A percentile compares a stretch with the other conserved stretches of the same genome.
These are phyloP conservation scores for Drosophila rufa DNA, from an alignment of 1,140 invertebrate genomes.

Conservation along the genomic window DNA sequence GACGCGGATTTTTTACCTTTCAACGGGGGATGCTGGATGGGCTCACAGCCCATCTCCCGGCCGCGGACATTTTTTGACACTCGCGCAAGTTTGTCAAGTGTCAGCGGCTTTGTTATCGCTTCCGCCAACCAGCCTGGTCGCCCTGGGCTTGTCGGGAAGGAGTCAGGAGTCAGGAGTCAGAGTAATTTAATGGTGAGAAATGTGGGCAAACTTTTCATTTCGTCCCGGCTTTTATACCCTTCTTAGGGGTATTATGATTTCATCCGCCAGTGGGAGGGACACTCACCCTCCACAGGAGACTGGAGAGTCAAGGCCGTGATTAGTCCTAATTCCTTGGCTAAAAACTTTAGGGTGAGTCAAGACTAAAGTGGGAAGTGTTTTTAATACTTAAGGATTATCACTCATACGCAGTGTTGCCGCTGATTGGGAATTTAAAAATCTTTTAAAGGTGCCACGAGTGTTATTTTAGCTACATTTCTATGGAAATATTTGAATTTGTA, in stretches of 20 bases:
- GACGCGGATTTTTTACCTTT: constrained; percentile 18
- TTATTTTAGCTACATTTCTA: too few relatives aligned
- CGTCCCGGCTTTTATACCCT: constrained; percentile 31
- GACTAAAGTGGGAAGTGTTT: neutral
- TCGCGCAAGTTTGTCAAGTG: constrained; percentile 80
- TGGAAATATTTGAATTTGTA: too few relatives aligned
- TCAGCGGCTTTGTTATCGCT: constrained; percentile 84
- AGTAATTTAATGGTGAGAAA: constrained; percentile 72
- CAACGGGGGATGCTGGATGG: neutral
- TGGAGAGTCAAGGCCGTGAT: constrained; percentile 20
- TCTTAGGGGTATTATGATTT: constrained; percentile 35
- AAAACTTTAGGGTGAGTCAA: constrained; percentile 2
- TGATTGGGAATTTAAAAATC: neutral
- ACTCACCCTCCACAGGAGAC: neutral
- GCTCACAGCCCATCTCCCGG: neutral
- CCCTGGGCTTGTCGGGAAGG: constrained; percentile 34
- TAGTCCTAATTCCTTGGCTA: constrained; percentile 26
- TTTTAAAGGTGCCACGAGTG: too few relatives aligned
- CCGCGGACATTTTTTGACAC: constrained; percentile 51
- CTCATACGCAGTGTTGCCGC: constrained; percentile 5
- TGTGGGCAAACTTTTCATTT: constrained; percentile 74
- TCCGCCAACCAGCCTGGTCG: constrained; percentile 65
- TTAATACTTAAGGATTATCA: neutral
- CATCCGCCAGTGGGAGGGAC: neutral
- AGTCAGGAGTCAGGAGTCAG: constrained; percentile 51